Conservation (phyloP, 2,888 invertebrate genomes). For the Drosophila putrida region DNA sequence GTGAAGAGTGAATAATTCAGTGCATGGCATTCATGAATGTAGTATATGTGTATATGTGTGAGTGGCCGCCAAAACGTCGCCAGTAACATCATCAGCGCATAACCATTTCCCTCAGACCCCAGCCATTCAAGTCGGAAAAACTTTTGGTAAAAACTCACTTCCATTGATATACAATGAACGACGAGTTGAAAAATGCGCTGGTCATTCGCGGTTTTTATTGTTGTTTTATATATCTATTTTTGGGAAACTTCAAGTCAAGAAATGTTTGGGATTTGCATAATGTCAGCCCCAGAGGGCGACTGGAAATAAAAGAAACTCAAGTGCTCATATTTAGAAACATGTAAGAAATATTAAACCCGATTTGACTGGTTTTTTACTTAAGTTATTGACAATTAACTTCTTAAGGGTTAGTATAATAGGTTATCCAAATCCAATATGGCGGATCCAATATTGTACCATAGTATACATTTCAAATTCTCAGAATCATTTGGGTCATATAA, state of each 20-base stretch:
- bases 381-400: too few relatives aligned
- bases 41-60: constrained; percentile 20
- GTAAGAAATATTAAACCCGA: too few relatives aligned
- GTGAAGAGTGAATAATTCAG: constrained; percentile 38
- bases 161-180: constrained; percentile 75
- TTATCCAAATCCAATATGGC: too few relatives aligned
- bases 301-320: too few relatives aligned
- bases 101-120: not conserved
- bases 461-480: too few relatives aligned
- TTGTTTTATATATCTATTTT: not conserved
- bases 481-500: too few relatives aligned
- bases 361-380: too few relatives aligned
- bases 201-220: constrained; percentile 29
- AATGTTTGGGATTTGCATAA: not conserved
- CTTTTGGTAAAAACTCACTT: constrained; percentile 66
- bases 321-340: too few relatives aligned
- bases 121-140: constrained; percentile 28
- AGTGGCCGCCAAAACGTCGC: constrained; percentile 53
- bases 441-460: too few relatives aligned
- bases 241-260: not conserved
- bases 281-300: not conserved
- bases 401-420: too few relatives aligned
- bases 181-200: constrained; percentile 25
- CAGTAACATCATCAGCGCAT: constrained; percentile 46
- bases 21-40: constrained; percentile 65